phyloP scores from a whole-genome alignment of 2,888 invertebrate species.

The Drosophila falleni region DNA sequence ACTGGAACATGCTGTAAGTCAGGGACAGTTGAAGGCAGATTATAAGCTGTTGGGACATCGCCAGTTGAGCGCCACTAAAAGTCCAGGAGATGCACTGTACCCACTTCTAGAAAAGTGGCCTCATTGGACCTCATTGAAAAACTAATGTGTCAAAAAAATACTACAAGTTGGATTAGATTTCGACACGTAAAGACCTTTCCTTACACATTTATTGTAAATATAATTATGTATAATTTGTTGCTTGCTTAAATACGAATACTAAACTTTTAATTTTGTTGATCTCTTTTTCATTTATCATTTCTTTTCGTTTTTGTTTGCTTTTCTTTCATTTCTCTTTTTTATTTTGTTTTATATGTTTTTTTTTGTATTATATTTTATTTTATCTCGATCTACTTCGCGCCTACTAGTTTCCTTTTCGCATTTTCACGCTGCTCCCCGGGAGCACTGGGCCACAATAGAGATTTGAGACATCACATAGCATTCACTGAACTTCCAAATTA shows the following conservation, averaged over 20 bases:
- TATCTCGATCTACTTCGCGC: constrained; percentile 54
- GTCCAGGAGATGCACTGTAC: constrained; percentile 89
- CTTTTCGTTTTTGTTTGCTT: constrained; percentile 14
- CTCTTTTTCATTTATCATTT: constrained; percentile 56
- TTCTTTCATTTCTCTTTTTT: constrained; percentile 28
- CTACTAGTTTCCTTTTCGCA: constrained; percentile 30
- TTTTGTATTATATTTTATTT: constrained; percentile 29
- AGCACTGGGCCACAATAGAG: constrained; percentile 76
- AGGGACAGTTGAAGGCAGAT: constrained; percentile 87
- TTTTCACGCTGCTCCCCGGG: constrained; percentile 61
- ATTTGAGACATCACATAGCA: constrained; percentile 80
- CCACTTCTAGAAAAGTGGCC: constrained; percentile 89
- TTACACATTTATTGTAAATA: constrained; percentile 80
- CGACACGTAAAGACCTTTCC: constrained; percentile 77
- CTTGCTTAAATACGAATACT: constrained; percentile 80
- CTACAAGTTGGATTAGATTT: constrained; percentile 48
- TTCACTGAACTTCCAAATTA: constrained; percentile 59
- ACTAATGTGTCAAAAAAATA: constrained; percentile 5
- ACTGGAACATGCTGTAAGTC: constrained; percentile 87
- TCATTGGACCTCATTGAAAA: constrained; percentile 85
- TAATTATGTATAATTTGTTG: constrained; percentile 81
- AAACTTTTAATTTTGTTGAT: constrained; percentile 78
- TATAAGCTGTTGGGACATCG: constrained; percentile 90
- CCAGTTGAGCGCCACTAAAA: constrained; percentile 88
- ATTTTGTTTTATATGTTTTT: constrained; percentile 31